Evolutionary conservation across 1,140 invertebrate species (phyloP).

Genomic region (Condylostylus longicornis): DNA sequence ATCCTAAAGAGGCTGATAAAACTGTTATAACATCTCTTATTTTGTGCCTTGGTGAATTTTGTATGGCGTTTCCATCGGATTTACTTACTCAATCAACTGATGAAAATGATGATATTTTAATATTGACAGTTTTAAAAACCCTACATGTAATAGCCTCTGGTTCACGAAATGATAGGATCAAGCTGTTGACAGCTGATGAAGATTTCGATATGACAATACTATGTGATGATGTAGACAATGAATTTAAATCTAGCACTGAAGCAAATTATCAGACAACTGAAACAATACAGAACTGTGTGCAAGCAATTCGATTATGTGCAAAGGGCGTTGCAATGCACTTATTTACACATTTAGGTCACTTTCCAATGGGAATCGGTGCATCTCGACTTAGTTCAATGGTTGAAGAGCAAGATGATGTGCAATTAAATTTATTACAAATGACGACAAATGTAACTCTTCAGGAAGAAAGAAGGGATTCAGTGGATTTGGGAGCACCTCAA

Average conservation of each 20-base stretch:
- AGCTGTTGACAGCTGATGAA: constrained; percentile 32
- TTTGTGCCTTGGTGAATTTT: constrained; percentile 86
- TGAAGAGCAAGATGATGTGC: constrained; percentile 79
- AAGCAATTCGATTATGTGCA: constrained; percentile 46
- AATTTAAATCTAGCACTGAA: constrained; percentile 25
- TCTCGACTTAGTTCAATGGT: constrained; percentile 59
- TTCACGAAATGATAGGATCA: constrained; percentile 24
- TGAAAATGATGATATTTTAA: constrained; percentile 37
- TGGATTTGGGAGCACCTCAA: constrained; percentile 35
- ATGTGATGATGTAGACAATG: constrained; percentile 43
- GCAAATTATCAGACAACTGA: constrained; percentile 30
- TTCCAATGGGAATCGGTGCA: constrained; percentile 78
- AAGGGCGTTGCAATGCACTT: constrained; percentile 63
- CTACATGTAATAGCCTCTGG: constrained; percentile 34
- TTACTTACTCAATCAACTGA: constrained; percentile 21
- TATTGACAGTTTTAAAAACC: constrained; percentile 38
- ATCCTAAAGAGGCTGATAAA: constrained; percentile 45
- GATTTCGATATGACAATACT: constrained; percentile 58
- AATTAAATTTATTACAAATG: neutral
- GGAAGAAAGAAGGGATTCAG: constrained; percentile 2
- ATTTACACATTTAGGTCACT: constrained; percentile 75
- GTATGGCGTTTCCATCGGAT: constrained; percentile 42
- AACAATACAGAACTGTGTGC: constrained; percentile 35
- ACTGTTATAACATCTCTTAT: constrained; percentile 67
- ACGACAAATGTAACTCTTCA: too few species aligned